Evolutionary conservation across 2,888 invertebrate species (phyloP).

Genomic region (Amphiduros pacificus): DNA sequence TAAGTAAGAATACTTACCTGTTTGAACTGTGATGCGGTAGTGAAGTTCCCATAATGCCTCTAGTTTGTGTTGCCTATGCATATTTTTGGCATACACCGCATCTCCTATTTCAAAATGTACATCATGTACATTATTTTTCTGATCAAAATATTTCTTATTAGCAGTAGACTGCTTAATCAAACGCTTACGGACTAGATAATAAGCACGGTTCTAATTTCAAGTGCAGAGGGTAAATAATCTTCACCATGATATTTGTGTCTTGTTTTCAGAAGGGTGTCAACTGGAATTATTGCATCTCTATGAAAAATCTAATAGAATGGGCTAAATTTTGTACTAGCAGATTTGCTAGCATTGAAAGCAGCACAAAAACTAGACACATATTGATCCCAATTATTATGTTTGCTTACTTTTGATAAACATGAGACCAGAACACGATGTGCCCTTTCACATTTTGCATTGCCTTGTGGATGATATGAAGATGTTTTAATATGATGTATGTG

Average conservation of each 20-base stretch:
- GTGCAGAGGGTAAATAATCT: background rate
- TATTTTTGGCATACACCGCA: background rate
- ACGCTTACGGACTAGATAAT: background rate
- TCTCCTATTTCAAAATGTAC: background rate
- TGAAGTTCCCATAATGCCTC: background rate
- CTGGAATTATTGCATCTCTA: background rate
- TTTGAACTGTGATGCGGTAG: background rate
- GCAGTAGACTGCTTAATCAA: background rate
- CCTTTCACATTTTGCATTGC: background rate
- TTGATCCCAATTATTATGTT: background rate
- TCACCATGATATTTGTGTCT: background rate
- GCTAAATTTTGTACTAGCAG: background rate
- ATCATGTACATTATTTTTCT: background rate
- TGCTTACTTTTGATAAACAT: background rate
- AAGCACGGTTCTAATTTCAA: background rate
- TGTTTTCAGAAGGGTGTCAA: background rate
- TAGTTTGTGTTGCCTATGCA: background rate
- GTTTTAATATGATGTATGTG: background rate
- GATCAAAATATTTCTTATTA: background rate
- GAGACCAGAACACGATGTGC: background rate
- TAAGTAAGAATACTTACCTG: background rate
- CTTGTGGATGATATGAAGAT: background rate
- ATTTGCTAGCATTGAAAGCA: background rate
- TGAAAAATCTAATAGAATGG: background rate
- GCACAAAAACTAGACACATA: background rate